Percentiles rank a stretch among this genome's conserved stretches.
Evolutionary conservation across 2,888 invertebrate genomes (phyloP).

Genomic region (Cyclophora albipunctata): DNA sequence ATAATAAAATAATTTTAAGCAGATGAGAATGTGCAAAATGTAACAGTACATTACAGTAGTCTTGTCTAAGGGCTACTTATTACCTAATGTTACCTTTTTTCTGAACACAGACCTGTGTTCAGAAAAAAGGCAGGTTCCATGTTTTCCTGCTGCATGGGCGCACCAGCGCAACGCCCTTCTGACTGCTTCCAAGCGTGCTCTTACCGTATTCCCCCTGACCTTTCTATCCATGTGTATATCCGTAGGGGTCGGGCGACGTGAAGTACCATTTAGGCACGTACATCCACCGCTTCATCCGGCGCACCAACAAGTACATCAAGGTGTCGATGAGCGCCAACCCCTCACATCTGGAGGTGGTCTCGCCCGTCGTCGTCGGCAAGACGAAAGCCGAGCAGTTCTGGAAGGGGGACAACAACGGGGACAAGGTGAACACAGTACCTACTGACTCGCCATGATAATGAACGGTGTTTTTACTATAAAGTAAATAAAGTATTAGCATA

Average conservation of each 20-base stretch:
- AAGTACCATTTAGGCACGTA: constrained; percentile 95
- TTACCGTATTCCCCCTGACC: not conserved
- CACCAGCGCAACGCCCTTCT: not conserved
- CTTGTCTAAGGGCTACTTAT: too few relatives aligned
- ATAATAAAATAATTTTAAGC: too few relatives aligned
- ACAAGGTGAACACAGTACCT: constrained; percentile 46
- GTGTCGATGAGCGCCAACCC: constrained; percentile 95
- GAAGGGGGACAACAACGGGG: constrained; percentile 83
- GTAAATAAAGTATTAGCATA: constrained; percentile 6
- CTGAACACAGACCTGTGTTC: too few relatives aligned
- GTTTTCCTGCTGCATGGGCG: not conserved
- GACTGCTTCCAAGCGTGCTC: not conserved
- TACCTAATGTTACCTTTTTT: too few relatives aligned
- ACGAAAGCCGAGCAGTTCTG: constrained; percentile 91
- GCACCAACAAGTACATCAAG: constrained; percentile 85
- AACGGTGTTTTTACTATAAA: too few relatives aligned
- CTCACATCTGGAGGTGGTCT: constrained; percentile 94
- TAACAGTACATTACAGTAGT: too few relatives aligned
- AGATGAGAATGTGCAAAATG: too few relatives aligned
- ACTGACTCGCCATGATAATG: too few relatives aligned
- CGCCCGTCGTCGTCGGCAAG: constrained; percentile 92
- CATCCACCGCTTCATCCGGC: constrained; percentile 83
- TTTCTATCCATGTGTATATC: not conserved
- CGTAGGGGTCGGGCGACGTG: constrained; percentile 88
- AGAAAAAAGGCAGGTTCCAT: not conserved